Evolutionary conservation across 2,113 vertebrate genomes (phyloP), one percentile per base, ranked within the genome.

Genomic region (Heterotis niloticus): DNA sequence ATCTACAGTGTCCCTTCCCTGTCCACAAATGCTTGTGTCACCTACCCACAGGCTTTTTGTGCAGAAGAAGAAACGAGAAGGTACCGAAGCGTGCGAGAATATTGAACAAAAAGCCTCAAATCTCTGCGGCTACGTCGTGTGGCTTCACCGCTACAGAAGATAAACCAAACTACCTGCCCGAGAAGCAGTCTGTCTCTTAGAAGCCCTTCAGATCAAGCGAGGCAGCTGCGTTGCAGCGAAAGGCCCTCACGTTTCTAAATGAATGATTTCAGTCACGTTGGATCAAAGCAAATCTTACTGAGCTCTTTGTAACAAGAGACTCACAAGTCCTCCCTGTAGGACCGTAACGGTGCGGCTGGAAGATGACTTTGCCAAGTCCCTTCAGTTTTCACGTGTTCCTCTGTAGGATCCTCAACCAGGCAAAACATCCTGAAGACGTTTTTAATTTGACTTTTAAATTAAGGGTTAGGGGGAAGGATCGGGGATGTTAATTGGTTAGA

Each of bases 401-500:
- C 34, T 56, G 81, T 54, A 68, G 54, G 60, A 44, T 59, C 16
- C 9, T 77, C 60, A 78, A 91, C 85, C 89, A 91, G 91, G 86
- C 88, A 93, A 89, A 92, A 90, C 87, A 87, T 79, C 77, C 26
- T 28, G 16, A 67, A 59, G 20, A 56, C 13, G 12, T 65, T 56
- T 34, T 75, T 60, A 57, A 18, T 26, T 59, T 74, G 1, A 17
- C 10, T 78, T 23, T 5, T 17, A 51, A 10, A 67, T 64, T 54
- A 52, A 57, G 17, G 24, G 20, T 71, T 59, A 60, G 82, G 82
- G 85, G 74, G 85, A 5, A 62, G 79, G 67, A 83, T 82, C 69
- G 80, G 89, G 88, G 84, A 73, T 82, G 88, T 89, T 89, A 89
- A 10, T 18, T 83, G 88, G 88, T 91, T 90, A 89, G 88, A 81